phyloP scores from a whole-genome alignment of 2,797 vertebrate genomes.

The Emydoidea blandingii region DNA sequence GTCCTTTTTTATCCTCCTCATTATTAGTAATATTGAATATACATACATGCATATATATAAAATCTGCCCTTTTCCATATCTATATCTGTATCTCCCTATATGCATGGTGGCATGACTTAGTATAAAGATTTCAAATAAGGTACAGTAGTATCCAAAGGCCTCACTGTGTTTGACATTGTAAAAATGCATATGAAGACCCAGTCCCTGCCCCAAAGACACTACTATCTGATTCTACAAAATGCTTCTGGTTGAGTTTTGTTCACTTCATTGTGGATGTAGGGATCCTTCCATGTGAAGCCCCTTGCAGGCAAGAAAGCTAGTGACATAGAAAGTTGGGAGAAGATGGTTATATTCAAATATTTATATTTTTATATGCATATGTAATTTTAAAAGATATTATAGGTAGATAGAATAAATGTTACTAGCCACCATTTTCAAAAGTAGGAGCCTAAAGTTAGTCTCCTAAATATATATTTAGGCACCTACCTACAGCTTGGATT shows the following conservation, averaged over 20 bases:
- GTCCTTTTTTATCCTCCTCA: background rate
- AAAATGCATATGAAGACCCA: background rate
- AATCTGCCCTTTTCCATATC: background rate
- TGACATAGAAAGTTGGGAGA: background rate
- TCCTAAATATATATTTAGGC: background rate
- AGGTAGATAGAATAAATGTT: background rate
- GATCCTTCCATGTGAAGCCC: background rate
- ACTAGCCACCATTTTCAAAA: background rate
- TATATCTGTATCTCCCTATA: background rate
- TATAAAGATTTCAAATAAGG: background rate
- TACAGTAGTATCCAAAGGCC: background rate
- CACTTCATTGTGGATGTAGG: background rate
- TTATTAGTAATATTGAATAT: background rate
- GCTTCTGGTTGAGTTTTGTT: background rate
- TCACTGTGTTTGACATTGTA: background rate
- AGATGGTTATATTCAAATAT: accelerated
- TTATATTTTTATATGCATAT: background rate
- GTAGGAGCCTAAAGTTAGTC: background rate
- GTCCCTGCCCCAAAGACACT: background rate
- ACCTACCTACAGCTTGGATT: background rate
- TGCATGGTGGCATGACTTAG: background rate
- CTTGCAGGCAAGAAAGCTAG: background rate
- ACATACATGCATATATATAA: background rate
- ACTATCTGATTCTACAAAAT: background rate
- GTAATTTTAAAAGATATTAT: background rate